phyloP scores from a whole-genome alignment of 2,888 invertebrate species.

The Strigamia maritima region DNA sequence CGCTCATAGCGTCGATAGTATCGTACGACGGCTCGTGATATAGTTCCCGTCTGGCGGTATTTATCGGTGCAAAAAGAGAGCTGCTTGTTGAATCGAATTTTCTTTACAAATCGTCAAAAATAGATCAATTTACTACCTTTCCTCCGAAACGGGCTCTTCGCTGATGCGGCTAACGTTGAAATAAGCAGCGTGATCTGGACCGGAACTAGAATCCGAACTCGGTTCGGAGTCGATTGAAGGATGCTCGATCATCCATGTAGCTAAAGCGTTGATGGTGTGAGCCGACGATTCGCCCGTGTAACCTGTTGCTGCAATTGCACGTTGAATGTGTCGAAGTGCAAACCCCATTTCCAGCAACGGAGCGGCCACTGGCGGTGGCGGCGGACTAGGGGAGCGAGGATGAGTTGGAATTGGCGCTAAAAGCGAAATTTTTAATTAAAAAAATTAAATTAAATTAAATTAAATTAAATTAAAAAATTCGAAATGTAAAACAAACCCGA shows the following conservation, averaged over 20 bases:
- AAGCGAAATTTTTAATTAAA: background rate
- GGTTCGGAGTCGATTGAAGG: constrained; percentile 53
- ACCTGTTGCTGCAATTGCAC: constrained; percentile 60
- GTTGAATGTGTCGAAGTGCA: constrained; percentile 58
- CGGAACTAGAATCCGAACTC: constrained; percentile 39
- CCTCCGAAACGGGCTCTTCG: constrained; percentile 34
- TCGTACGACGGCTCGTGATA: constrained; percentile 35
- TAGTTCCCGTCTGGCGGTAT: constrained; percentile 18
- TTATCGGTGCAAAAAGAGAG: constrained; percentile 34
- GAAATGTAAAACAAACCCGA: no score
- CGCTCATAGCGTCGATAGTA: constrained; percentile 28
- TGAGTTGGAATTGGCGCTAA: constrained; percentile 34
- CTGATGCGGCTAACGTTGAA: constrained; percentile 32
- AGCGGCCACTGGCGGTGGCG: constrained; percentile 57
- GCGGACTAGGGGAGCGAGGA: constrained; percentile 47
- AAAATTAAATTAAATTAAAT: background rate
- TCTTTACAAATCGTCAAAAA: background rate
- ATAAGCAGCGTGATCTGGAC: constrained; percentile 38
- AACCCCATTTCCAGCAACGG: constrained; percentile 65
- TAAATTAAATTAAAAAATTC: constrained; percentile 18
- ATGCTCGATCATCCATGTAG: constrained; percentile 66
- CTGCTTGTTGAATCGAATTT: background rate
- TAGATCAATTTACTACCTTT: background rate
- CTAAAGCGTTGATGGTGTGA: constrained; percentile 60
- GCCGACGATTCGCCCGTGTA: constrained; percentile 54